Conservation (phyloP, 2,888 invertebrate species). For the Calameuta idolon region DNA sequence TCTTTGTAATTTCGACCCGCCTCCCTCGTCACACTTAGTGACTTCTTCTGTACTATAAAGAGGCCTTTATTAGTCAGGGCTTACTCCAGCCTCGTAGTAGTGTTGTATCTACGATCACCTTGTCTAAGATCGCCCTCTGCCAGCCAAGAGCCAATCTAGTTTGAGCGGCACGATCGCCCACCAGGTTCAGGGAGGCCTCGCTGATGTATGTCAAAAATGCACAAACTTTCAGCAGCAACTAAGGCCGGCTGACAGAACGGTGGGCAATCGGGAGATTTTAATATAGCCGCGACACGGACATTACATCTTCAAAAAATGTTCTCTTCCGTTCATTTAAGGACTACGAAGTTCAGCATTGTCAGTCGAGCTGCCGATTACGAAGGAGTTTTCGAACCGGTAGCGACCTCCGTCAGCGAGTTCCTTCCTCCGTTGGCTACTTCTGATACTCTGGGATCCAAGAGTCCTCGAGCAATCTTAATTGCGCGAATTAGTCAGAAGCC, state of each 20-base stretch:
- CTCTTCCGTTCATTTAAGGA: too few relatives aligned
- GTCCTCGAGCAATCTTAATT: conserved; percentile 44
- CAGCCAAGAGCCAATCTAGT: conserved; percentile 16
- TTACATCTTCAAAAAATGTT: too few relatives aligned
- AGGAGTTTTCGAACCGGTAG: too few relatives aligned
- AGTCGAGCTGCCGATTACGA: too few relatives aligned
- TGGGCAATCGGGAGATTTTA: too few relatives aligned
- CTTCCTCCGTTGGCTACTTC: background rate
- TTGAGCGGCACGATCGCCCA: conserved; percentile 23
- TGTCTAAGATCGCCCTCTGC: conserved; percentile 26
- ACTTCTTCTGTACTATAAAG: conserved; percentile 5
- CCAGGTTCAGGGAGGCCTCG: conserved; percentile 9
- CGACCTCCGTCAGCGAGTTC: too few relatives aligned
- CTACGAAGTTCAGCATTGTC: too few relatives aligned
- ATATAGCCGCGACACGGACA: too few relatives aligned
- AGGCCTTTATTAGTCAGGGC: conserved; percentile 33
- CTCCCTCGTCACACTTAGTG: conserved; percentile 10
- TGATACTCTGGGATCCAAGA: conserved; percentile 1
- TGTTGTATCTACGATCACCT: conserved; percentile 10
- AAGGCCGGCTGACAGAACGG: too few relatives aligned
- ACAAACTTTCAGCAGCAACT: too few relatives aligned
- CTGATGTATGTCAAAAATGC: too few relatives aligned
- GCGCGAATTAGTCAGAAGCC: conserved; percentile 53
- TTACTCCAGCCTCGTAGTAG: conserved; percentile 2
- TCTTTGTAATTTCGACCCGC: background rate